A percentile compares a stretch with the other conserved stretches of the same genome.
Evolutionary conservation across 2,797 vertebrate genomes (phyloP).

Genomic region (Astyanax mexicanus): DNA sequence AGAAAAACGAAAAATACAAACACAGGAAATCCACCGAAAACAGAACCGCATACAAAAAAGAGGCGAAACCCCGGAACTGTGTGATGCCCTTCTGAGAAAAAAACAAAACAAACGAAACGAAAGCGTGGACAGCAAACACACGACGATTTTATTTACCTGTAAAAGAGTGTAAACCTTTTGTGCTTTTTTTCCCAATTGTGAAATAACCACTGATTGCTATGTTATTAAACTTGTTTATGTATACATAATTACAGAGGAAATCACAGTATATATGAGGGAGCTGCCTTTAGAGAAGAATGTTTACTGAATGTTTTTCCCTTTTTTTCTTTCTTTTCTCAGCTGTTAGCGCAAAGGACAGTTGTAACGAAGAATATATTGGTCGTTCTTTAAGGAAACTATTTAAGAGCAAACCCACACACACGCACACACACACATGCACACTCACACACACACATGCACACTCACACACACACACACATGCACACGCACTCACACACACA

Average conservation of each 20-base stretch:
- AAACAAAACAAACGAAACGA: too few species aligned
- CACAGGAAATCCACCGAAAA: conserved; percentile 43
- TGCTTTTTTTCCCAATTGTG: conserved; percentile 92
- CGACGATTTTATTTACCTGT: conserved; percentile 98
- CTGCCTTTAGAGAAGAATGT: conserved; percentile 96
- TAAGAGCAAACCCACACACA: conserved; percentile 78
- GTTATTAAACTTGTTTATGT: conserved; percentile 96
- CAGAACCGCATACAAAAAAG: conserved; percentile 50
- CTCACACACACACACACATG: conserved; percentile 51
- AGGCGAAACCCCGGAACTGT: conserved; percentile 80
- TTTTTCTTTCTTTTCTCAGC: conserved; percentile 80
- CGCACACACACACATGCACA: too few species aligned
- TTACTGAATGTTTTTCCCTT: conserved; percentile 94
- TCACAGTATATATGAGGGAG: conserved; percentile 97
- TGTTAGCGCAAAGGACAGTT: conserved; percentile 87
- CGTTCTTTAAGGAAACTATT: conserved; percentile 91
- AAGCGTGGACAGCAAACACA: conserved; percentile 86
- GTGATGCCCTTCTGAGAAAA: conserved; percentile 90
- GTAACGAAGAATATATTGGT: conserved; percentile 93
- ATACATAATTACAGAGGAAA: conserved; percentile 92
- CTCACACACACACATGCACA: too few species aligned
- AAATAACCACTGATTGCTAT: conserved; percentile 99
- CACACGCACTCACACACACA: conserved; percentile 58
- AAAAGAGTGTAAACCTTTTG: conserved; percentile 98
- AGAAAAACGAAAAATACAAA: conserved; percentile 64